Percentiles rank a stretch among this genome's conserved stretches.
Conservation (phyloP, 2,888 invertebrate species). For the Mythimna lalbum region DNA sequence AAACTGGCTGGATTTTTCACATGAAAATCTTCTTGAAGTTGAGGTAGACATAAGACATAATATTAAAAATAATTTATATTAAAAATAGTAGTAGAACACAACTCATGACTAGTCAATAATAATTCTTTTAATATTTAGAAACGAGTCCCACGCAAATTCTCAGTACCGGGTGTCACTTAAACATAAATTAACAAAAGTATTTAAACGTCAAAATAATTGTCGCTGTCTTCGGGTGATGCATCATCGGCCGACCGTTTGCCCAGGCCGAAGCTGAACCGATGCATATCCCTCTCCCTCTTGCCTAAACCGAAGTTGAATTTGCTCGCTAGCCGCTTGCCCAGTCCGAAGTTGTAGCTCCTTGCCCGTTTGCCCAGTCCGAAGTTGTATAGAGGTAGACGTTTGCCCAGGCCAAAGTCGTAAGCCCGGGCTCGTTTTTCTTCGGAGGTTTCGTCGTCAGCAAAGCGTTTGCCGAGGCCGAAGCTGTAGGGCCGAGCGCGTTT, state of each 20-base stretch:
- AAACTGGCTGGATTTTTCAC: slow-evolving; percentile 84
- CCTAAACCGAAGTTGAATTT: slow-evolving; percentile 91
- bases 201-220: slow-evolving; percentile 81
- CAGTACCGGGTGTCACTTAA: slow-evolving; percentile 58
- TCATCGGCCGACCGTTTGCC: slow-evolving; percentile 88
- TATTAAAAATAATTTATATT: background rate
- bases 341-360: slow-evolving; percentile 88
- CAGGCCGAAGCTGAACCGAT: slow-evolving; percentile 90
- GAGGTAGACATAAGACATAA: background rate
- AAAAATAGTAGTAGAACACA: slow-evolving; percentile 6
- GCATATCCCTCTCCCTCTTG: slow-evolving; percentile 88
- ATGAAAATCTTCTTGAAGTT: slow-evolving; percentile 67
- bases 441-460: slow-evolving; percentile 76
- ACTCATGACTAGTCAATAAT: slow-evolving; percentile 59
- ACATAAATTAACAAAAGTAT: slow-evolving; percentile 61
- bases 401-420: slow-evolving; percentile 87
- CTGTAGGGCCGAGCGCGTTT: slow-evolving; percentile 92
- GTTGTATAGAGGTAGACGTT: slow-evolving; percentile 85
- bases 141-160: slow-evolving; percentile 69
- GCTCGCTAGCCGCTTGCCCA: slow-evolving; percentile 88
- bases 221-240: slow-evolving; percentile 74
- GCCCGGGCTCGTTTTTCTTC: slow-evolving; percentile 84
- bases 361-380: slow-evolving; percentile 89
- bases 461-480: slow-evolving; percentile 93
- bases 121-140: slow-evolving; percentile 32